Evolutionary conservation across 1,140 invertebrate species (phyloP), one percentile per base, ranked within the genome.

Genomic region (Caenorhabditis briggsae): DNA sequence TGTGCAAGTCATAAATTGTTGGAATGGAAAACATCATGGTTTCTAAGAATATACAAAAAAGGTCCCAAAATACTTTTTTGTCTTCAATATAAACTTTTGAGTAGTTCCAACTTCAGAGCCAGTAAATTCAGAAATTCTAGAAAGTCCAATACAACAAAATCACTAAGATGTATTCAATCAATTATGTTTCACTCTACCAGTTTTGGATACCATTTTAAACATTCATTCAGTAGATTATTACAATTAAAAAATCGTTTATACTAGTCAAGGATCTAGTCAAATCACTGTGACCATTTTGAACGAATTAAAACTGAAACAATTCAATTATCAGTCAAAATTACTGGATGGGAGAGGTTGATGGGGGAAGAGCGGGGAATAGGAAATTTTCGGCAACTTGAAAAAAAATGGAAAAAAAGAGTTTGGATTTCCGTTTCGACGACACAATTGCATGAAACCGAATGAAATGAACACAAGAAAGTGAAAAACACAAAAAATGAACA

Each of bases 371-470:
- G 18, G 33, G 14, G n/a, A 23, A 78, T 3, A 50, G 70, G 70
- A 23, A 78, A 78, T 20, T 78, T 78, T 78, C 20, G 70, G 70
- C 70, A 78, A 78, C 18, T 18, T 53, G 16, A 20, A 23, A 5
- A 23, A 5, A 23, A 53, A 53, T 14, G 25, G 46, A 33, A 33
- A 23, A 53, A 53, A 7, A 25, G 46, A 50, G 9, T 50, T 78
- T 46, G 23, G 70, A 78, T 78, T 78, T 78, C 70, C 70, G 70
- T 78, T 78, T 53, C 46, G 46, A 78, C 70, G 70, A 78, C 70
- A 78, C 70, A 78, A 78, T 50, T 78, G 70, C 70, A 53, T 50
- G 70, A 78, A 78, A 78, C 70, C 70, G 70, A 78, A 78, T 78
- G 70, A 78, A 78, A 78, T 12, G 46, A 78, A 78, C 1, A 1